Base-by-base conservation (phyloP, 2,888 invertebrate species). In the Acleris cristana region DNA sequence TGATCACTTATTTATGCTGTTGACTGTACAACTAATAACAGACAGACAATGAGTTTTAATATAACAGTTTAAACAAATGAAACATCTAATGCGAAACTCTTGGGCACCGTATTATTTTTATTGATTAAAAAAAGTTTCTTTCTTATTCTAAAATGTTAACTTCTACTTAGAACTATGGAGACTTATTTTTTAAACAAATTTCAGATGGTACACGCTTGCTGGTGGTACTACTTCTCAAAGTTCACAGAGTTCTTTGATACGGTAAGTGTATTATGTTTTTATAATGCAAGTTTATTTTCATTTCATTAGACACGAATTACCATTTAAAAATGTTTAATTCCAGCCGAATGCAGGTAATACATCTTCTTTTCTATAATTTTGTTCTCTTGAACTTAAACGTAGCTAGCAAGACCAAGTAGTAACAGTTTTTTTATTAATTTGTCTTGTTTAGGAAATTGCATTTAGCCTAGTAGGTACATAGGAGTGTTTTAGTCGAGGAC, bases 191-290 rank as follows among this genome's bases (percentile, higher is more conserved):
- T 69, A 59, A 65, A 65, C 55, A 61, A 70, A 69, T 81, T 94
- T 94, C 94, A 98, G 98, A 98, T 98, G 97, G 97, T 97, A 67
- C 95, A 96, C 86, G 97, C 96, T 51, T 97, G 97, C 86, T 98
- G 98, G 98, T 97, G 97, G 98, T 98, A 98, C 90, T 98, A 97
- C 89, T 96, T 98, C 88, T 98, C 98, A 64, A 99, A 99, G 90
- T 98, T 98, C 92, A 97, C 98, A 76, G 99, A 99, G 91, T 97
- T 98, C 88, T 95, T 98, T 90, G 98, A 98, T 91, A 98, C 98
- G 90, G 98, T 98, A 91, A 96, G 96, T 94, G 71, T 65, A 19
- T 67, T 18, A 62, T 53, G 18, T 30, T 55, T 55, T 23, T 3
- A 21, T 19, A 19, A 51, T 21, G 21, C 21, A 34, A 10, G 34